Percentiles rank a stretch among this genome's conserved stretches.
Evolutionary conservation across 2,113 vertebrate genomes (phyloP).

Genomic region (Gnathonemus echidnorhynchus): DNA sequence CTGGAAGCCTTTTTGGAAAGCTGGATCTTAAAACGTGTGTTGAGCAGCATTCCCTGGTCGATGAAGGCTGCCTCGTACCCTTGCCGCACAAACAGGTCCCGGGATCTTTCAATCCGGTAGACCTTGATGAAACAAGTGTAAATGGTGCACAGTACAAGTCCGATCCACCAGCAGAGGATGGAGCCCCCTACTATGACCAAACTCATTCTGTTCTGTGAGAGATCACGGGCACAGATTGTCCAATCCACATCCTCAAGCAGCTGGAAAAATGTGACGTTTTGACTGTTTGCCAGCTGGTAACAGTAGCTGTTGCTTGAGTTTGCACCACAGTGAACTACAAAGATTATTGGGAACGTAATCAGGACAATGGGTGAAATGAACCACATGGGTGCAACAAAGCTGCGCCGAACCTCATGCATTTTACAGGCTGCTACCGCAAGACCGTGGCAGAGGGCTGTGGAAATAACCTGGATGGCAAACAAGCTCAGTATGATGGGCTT

Average conservation of each 20-base stretch:
- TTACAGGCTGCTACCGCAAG: constrained; percentile 56
- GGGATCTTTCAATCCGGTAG: constrained; percentile 40
- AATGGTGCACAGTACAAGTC: constrained; percentile 34
- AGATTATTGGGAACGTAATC: constrained; percentile 33
- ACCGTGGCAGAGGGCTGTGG: constrained; percentile 56
- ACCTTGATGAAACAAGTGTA: constrained; percentile 32
- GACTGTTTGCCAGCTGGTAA: background rate
- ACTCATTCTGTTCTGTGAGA: background rate
- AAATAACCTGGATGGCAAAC: constrained; percentile 47
- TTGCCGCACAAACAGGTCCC: constrained; percentile 36
- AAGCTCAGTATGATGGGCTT: constrained; percentile 33
- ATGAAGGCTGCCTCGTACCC: constrained; percentile 44
- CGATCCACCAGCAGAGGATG: constrained; percentile 27
- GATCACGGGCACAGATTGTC: constrained; percentile 6
- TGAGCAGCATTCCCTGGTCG: constrained; percentile 48
- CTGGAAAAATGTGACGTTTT: background rate
- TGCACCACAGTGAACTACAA: constrained; percentile 5
- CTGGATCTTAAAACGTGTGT: constrained; percentile 43
- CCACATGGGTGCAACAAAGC: constrained; percentile 56
- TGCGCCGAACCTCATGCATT: constrained; percentile 53
- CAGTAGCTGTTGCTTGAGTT: constrained; percentile 40
- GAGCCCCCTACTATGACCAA: constrained; percentile 21
- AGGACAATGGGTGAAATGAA: constrained; percentile 47
- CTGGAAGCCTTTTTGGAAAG: constrained; percentile 2
- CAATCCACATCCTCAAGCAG: constrained; percentile 20